These are phyloP conservation scores for Phlogophora meticulosa DNA, from an alignment of 2,888 invertebrate species.

Conservation along the genomic window DNA sequence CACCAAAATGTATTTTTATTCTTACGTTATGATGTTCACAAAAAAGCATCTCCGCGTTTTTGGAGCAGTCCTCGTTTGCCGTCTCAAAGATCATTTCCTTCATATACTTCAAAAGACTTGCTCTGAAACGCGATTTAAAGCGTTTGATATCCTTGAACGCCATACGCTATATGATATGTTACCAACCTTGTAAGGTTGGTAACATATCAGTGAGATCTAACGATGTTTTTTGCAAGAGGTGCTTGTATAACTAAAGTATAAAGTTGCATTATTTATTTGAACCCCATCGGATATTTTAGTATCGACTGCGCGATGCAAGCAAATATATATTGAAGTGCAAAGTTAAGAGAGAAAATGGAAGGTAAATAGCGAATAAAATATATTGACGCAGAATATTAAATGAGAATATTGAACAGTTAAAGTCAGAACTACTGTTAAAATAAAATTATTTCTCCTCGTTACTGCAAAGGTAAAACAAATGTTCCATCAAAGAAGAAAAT, in stretches of 20 bases:
- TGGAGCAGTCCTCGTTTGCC: conserved; percentile 25
- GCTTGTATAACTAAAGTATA: conserved; percentile 29
- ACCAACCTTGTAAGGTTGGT: conserved; percentile 36
- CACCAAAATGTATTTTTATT: background rate
- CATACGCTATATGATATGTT: conserved; percentile 26
- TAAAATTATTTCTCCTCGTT: no score
- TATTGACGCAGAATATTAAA: conserved; percentile 21
- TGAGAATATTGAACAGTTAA: conserved; percentile 1
- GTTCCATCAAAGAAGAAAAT: no score
- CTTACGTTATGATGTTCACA: conserved; percentile 1
- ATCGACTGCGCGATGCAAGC: conserved; percentile 26
- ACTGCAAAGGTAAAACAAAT: no score
- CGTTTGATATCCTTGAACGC: conserved; percentile 42
- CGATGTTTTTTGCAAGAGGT: conserved; percentile 36
- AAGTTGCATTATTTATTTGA: conserved; percentile 28
- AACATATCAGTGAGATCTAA: conserved; percentile 39
- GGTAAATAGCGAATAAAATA: conserved; percentile 12
- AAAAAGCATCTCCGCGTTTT: conserved; percentile 16
- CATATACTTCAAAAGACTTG: conserved; percentile 46
- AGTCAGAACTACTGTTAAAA: background rate
- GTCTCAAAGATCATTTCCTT: conserved; percentile 44
- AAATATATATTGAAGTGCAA: conserved; percentile 15
- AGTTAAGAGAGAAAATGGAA: conserved; percentile 20
- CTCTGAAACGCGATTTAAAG: conserved; percentile 46
- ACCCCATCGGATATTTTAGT: conserved; percentile 37